Evolutionary conservation across 2,797 vertebrate species (phyloP).

Genomic region (Sphenodon punctatus): DNA sequence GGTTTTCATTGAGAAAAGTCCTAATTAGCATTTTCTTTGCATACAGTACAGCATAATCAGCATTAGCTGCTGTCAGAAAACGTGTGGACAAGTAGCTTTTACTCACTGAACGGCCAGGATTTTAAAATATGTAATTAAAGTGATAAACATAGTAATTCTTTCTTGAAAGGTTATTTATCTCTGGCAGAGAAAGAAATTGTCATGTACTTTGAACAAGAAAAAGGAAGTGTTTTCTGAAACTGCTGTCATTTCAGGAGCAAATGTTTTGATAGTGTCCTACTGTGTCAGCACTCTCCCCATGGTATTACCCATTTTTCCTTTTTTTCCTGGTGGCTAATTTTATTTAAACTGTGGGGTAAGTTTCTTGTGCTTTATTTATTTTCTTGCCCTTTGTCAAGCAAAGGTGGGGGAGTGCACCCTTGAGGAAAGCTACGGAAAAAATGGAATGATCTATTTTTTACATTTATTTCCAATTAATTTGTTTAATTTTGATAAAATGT

Average conservation of each 20-base stretch:
- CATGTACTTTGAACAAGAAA: not conserved
- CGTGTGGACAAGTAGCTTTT: constrained; percentile 15
- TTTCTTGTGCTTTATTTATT: not conserved
- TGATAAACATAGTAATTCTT: not conserved
- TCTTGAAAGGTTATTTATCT: not conserved
- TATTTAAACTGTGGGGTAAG: not conserved
- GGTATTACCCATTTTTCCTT: not conserved
- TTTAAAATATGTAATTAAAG: constrained; percentile 27
- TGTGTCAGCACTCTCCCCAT: not conserved
- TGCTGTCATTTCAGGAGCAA: constrained; percentile 3
- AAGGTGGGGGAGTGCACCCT: too few relatives aligned
- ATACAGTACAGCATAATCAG: constrained; percentile 44
- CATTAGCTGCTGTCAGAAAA: constrained; percentile 53
- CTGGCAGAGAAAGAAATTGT: not conserved
- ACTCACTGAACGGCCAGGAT: not conserved
- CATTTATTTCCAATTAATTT: too few relatives aligned
- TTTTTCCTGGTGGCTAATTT: not conserved
- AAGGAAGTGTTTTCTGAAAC: constrained; percentile 4
- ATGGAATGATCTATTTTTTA: too few relatives aligned
- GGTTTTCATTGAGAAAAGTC: constrained; percentile 62
- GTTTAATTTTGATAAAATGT: not conserved
- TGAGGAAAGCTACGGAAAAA: too few relatives aligned
- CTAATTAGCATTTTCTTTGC: constrained; percentile 70
- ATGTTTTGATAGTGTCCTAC: not conserved
- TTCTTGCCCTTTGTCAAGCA: not conserved